These are phyloP conservation scores for Amphibalanus amphitrite DNA, from an alignment of 1,140 invertebrate species.

Conservation along the genomic window DNA sequence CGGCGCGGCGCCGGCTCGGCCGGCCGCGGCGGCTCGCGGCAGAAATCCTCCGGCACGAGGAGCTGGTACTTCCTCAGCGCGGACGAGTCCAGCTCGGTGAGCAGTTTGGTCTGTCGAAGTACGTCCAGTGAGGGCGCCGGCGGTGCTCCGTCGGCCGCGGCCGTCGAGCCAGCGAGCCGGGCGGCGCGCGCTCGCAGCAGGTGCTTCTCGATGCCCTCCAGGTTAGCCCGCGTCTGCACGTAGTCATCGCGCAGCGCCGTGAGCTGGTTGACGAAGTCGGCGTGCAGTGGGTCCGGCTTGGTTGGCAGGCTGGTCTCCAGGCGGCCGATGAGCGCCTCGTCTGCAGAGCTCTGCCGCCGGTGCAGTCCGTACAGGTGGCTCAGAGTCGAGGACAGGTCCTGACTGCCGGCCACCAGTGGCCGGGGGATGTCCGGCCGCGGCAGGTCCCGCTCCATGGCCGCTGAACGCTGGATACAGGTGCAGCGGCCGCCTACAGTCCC, in stretches of 20 bases:
- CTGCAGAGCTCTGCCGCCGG: background rate
- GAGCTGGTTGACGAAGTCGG: background rate
- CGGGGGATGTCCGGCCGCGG: background rate
- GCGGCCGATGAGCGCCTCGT: background rate
- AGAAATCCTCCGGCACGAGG: background rate
- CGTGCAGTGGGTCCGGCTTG: background rate
- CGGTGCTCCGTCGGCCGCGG: no score
- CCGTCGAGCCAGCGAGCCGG: background rate
- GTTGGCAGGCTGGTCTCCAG: background rate
- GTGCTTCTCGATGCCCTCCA: background rate
- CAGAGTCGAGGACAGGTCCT: background rate
- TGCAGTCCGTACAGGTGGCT: background rate
- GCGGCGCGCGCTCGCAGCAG: background rate
- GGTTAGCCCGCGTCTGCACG: background rate
- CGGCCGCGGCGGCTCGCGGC: no score
- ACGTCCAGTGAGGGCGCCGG: background rate
- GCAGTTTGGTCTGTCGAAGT: background rate
- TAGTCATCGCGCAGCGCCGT: background rate
- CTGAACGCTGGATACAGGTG: no score
- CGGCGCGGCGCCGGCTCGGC: background rate
- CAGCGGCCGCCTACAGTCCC: no score
- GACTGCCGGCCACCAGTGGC: background rate
- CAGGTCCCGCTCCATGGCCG: background rate
- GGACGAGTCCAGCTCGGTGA: background rate
- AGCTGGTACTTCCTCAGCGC: background rate